These are phyloP conservation scores for Acronicta aceris DNA, from an alignment of 2,888 invertebrate species.

Conservation along the genomic window DNA sequence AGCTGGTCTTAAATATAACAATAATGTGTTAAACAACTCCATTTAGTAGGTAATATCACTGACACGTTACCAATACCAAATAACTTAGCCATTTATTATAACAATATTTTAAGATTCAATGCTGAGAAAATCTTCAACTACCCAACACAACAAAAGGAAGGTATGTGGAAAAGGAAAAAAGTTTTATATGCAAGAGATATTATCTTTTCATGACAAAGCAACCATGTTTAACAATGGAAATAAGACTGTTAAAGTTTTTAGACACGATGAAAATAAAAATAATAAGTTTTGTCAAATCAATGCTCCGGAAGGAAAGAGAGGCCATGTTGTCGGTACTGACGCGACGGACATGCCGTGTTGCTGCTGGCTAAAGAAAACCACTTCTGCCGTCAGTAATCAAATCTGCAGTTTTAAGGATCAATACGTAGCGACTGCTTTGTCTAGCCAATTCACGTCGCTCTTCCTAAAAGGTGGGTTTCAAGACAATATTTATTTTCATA, in stretches of 20 bases:
- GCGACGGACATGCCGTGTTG: constrained; percentile 4
- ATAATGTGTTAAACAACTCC: no score
- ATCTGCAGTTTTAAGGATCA: constrained; percentile 3
- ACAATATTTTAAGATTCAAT: constrained; percentile 22
- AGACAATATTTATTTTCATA: background rate
- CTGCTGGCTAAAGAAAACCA: background rate
- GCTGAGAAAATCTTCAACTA: background rate
- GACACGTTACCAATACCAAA: no score
- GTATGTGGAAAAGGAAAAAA: constrained; percentile 18
- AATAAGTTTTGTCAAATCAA: constrained; percentile 8
- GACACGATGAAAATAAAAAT: background rate
- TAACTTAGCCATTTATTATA: background rate
- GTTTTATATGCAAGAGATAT: constrained; percentile 30
- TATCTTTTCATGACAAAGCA: constrained; percentile 11
- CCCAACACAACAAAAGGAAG: background rate
- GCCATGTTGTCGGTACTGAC: constrained; percentile 4
- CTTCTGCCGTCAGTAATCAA: background rate
- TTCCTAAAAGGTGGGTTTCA: constrained; percentile 1
- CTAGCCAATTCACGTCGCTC: background rate
- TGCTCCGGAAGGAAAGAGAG: background rate
- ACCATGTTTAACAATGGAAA: constrained; percentile 15
- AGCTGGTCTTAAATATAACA: no score
- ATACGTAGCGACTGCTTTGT: constrained; percentile 1
- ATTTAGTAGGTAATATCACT: no score
- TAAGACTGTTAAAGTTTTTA: constrained; percentile 5